Evolutionary conservation across 1,140 invertebrate genomes (phyloP), one percentile per base, ranked within the genome.

Genomic region (Tigriopus japonicus): DNA sequence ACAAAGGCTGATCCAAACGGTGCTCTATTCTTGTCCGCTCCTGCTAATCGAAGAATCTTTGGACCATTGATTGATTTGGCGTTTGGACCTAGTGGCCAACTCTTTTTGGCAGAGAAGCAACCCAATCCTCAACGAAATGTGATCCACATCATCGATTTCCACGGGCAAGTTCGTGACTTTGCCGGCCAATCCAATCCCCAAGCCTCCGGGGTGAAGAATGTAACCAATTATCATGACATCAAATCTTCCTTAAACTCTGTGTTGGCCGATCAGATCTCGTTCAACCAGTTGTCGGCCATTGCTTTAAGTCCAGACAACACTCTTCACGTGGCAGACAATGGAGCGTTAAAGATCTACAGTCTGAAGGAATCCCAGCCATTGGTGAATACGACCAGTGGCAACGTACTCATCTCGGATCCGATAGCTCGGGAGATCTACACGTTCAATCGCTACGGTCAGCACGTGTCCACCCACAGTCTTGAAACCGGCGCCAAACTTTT

Each of bases 241-340:
- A 35, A n/a, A n/a, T n/a, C n/a, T n/a, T n/a, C 28, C 28, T 35
- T 35, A 9, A 35, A 3, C 3, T 35, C 28, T 3, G 28, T 35
- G 28, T 35, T 35, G 28, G 28, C 28, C 9, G 28, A 35, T 35
- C 28, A 35, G 28, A 35, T 35, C 28, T 35, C 28, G 28, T 35
- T 35, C 28, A 35, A 86, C 63, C 82, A 87, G 0, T 87, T 94
- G 69, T 92, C 89, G 6, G 88, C 89, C 3, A 77, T 97, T 7
- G 84, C 89, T 1, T 87, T 95, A 1, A 88, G 89, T 12, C 90
- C 91, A 41, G 90, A 95, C 70, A 89, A 90, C 0, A 84, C 91
- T 35, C 74, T 96, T 3, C 88, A 95, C 72, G 83, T 96, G 19
- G 87, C 90, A 15, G 93, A 97, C 73, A 90, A 94, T 77, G 56